Base-by-base conservation (phyloP, 2,113 vertebrate species). In the Protobothrops mucrosquamatus region DNA sequence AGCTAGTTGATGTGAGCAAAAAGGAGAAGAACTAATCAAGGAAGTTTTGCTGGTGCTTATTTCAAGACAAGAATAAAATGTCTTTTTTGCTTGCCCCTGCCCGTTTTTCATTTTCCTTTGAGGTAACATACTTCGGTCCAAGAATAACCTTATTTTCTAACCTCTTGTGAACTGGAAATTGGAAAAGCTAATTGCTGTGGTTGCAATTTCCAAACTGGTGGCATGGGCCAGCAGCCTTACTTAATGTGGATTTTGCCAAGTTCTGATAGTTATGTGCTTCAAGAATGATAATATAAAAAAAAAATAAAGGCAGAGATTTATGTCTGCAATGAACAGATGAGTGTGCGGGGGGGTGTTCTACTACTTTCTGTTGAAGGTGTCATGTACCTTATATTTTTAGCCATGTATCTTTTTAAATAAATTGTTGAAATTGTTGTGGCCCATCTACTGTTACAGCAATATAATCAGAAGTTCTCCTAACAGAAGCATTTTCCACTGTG, bases 141-240 rank as follows among this genome's bases (percentile, higher is more conserved):
- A 93, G 93, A 85, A 94, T 91, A 95, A 94, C 90, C 15, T 2
- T 88, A 61, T 87, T 55, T 94, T 56, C 90, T 92, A 64, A 94
- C 92, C 92, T 96, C 95, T 91, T 86, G 52, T 96, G 87, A 97
- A 95, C 90, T 89, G 92, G 95, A 92, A 94, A 94, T 51, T 95
- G 81, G 55, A 95, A 97, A 93, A 89, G 91, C 54, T 94, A 95
- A 91, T 87, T 94, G 94, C 91, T 96, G 92, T 61, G 74, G 87
- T 92, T 96, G 92, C 95, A 94, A 93, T 96, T 97, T 96, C 92
- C 91, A 97, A 91, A 91, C 22, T 22, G 93, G 89, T 74, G 89
- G 46, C 20, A 26, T 55, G 51, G 20, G n/a, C 89, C 88, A 96
- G 86, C 52, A 97, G 91, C 43, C 96, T 18, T 91, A 59, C 74